phyloP scores from a whole-genome alignment of 1,140 invertebrate genomes.

The Nephotettix cincticeps region DNA sequence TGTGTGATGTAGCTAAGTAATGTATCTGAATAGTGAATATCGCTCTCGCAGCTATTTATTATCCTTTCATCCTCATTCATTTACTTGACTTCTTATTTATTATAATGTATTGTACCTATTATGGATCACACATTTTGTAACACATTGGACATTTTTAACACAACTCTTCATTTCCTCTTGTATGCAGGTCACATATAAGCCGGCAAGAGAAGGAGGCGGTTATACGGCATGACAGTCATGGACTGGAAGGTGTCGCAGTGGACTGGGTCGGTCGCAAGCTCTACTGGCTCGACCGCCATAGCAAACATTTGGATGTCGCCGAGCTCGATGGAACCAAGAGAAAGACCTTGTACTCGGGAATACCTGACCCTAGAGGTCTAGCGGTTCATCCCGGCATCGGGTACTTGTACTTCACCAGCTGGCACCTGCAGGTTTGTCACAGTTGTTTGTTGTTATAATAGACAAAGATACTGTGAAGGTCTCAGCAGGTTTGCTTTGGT shows the following conservation, averaged over 20 bases:
- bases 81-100: too few relatives aligned
- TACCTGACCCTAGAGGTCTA: slow-evolving; percentile 90
- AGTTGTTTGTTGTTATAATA: too few relatives aligned
- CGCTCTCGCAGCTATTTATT: too few relatives aligned
- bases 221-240: slow-evolving; percentile 90
- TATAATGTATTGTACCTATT: too few relatives aligned
- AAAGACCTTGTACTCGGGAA: slow-evolving; percentile 81
- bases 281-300: slow-evolving; percentile 96
- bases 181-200: slow-evolving; percentile 36
- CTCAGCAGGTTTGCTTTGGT: too few relatives aligned
- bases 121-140: too few relatives aligned
- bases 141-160: too few relatives aligned
- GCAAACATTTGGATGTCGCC: slow-evolving; percentile 88
- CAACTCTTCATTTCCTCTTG: too few relatives aligned
- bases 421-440: slow-evolving; percentile 87
- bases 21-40: too few relatives aligned
- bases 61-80: too few relatives aligned
- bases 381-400: slow-evolving; percentile 94
- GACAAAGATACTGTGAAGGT: too few relatives aligned
- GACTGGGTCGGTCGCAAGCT: slow-evolving; percentile 97
- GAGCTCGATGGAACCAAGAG: slow-evolving; percentile 92
- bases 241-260: slow-evolving; percentile 92
- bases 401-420: slow-evolving; percentile 94
- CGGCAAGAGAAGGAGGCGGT: slow-evolving; percentile 71
- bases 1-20: too few relatives aligned